Conservation (phyloP, 23 tunicate species). For the Phallusia fumigata region DNA sequence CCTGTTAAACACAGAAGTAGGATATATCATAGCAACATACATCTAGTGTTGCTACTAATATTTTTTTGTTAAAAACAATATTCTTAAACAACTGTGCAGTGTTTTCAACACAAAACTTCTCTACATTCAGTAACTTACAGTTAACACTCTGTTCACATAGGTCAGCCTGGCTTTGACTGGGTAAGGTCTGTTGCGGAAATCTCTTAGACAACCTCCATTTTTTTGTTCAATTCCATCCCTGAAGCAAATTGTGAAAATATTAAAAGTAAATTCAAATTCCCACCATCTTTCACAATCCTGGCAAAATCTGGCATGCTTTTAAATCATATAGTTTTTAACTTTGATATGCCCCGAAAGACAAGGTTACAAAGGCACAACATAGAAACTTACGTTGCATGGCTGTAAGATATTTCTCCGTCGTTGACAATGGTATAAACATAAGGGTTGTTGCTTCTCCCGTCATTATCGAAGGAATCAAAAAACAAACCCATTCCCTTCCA, state of each 20-base stretch:
- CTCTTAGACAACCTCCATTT: constrained; percentile 60
- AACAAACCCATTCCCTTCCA: constrained; percentile 89
- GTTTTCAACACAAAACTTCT: not conserved
- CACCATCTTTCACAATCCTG: too few species aligned
- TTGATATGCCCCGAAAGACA: too few species aligned
- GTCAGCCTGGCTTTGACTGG: constrained; percentile 71
- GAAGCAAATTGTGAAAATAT: not conserved
- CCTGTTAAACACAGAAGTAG: too few species aligned
- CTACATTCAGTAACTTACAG: too few species aligned
- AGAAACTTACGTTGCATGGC: constrained; percentile 67
- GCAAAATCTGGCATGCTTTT: too few species aligned
- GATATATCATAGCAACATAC: too few species aligned
- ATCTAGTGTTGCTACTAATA: too few species aligned
- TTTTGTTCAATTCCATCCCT: constrained; percentile 78
- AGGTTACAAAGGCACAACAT: too few species aligned
- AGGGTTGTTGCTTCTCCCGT: constrained; percentile 70
- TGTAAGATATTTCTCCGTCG: constrained; percentile 64
- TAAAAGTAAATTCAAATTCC: too few species aligned
- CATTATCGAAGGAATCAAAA: constrained; percentile 94
- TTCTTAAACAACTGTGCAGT: not conserved
- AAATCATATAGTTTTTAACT: too few species aligned
- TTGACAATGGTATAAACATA: constrained; percentile 54
- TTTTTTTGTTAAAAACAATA: not conserved
- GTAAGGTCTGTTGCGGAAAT: constrained; percentile 91
- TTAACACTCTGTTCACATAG: constrained; percentile 36